Percentiles rank a stretch among this genome's conserved stretches.
Evolutionary conservation across 2,888 invertebrate genomes (phyloP).

Genomic region (Torymus auratus): DNA sequence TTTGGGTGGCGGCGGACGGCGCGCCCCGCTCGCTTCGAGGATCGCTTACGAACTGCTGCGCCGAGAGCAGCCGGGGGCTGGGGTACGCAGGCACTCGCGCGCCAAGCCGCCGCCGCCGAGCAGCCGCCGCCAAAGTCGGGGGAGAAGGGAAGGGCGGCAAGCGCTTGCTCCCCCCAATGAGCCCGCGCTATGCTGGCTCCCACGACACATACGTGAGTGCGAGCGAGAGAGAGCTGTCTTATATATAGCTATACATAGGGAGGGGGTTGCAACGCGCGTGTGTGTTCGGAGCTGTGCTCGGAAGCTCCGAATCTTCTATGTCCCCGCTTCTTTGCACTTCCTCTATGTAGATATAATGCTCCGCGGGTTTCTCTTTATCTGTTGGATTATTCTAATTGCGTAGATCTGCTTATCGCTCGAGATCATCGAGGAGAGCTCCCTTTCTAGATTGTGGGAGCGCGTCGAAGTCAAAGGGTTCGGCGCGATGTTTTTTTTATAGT

Average conservation of each 20-base stretch:
- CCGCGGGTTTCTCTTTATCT: background rate
- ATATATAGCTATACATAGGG: background rate
- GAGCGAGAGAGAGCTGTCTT: too few relatives aligned
- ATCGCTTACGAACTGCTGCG: constrained; percentile 41
- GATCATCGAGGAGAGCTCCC: too few relatives aligned
- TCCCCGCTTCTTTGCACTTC: constrained; percentile 23
- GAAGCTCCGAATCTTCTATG: background rate
- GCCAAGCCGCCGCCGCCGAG: background rate
- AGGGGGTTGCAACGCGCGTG: constrained; percentile 39
- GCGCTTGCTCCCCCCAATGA: background rate
- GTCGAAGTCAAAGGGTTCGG: too few relatives aligned
- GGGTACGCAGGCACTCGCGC: background rate
- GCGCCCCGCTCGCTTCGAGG: constrained; percentile 52
- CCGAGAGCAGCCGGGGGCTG: background rate
- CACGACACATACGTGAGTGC: constrained; percentile 33
- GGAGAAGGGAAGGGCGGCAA: background rate
- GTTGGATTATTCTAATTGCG: background rate
- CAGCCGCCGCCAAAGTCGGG: constrained; percentile 3
- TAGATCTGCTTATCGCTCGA: too few relatives aligned
- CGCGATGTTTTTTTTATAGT: too few relatives aligned
- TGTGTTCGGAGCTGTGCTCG: too few relatives aligned
- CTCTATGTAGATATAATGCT: background rate
- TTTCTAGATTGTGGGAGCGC: too few relatives aligned
- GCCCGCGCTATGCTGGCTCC: constrained; percentile 30
- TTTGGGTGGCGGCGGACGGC: constrained; percentile 21